Evolutionary conservation across 2,888 invertebrate species (phyloP).

Genomic region (Synergus japonicus): DNA sequence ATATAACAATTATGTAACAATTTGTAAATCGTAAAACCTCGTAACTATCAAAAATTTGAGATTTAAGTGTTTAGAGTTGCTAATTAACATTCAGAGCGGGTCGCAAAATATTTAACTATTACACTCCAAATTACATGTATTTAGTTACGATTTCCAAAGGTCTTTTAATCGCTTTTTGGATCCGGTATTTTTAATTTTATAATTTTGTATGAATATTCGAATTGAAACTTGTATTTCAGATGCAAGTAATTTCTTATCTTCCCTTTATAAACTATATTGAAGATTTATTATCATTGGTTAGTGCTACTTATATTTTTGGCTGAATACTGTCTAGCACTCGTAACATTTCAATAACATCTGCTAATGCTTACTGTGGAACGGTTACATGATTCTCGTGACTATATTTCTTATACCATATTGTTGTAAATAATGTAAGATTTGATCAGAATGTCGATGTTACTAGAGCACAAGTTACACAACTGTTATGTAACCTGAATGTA

Average conservation of each 20-base stretch:
- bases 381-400: neutral
- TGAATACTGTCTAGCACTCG: no score
- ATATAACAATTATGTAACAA: neutral
- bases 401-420: neutral
- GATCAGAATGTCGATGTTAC: neutral
- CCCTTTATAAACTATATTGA: no score
- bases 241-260: no score
- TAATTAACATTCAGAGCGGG: neutral
- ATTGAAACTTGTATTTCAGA: no score
- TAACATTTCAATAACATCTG: neutral
- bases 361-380: neutral
- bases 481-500: neutral
- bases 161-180: no score
- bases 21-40: neutral
- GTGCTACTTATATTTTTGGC: no score
- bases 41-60: neutral
- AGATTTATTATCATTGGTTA: no score
- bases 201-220: no score
- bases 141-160: no score
- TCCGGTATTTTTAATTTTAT: no score
- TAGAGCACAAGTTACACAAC: neutral
- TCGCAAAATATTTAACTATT: no score
- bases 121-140: no score
- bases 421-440: conserved; percentile 1
- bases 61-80: neutral